Conservation (phyloP, 2,797 vertebrate genomes). For the Meriones psammophilus region DNA sequence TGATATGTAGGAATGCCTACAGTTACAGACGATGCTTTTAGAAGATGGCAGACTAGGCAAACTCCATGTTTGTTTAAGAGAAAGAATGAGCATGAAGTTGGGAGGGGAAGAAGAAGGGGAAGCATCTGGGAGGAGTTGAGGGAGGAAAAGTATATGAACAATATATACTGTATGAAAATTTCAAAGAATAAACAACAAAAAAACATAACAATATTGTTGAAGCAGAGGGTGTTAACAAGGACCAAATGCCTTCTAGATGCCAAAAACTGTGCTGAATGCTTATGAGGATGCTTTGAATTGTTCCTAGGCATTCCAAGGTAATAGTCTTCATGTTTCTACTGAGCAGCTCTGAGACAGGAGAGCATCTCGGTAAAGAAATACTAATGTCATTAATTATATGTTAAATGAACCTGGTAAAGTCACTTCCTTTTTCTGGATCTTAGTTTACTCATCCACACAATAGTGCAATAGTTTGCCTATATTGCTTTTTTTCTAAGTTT, state of each 20-base stretch:
- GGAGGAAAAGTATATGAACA: background rate
- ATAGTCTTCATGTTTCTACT: background rate
- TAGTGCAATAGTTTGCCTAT: background rate
- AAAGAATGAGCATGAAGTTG: background rate
- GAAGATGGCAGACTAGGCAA: background rate
- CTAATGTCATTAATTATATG: background rate
- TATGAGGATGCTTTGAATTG: constrained; percentile 17
- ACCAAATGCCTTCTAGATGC: background rate
- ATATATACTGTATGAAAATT: background rate
- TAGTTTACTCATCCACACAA: constrained; percentile 14
- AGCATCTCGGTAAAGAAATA: constrained; percentile 5
- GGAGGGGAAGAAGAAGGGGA: too few relatives aligned
- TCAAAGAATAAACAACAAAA: background rate
- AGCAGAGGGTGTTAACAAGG: background rate
- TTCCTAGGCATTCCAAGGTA: background rate
- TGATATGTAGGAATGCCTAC: background rate
- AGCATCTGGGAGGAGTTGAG: background rate
- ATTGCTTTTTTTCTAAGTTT: constrained; percentile 22
- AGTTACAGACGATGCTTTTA: constrained; percentile 10
- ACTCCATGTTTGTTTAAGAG: background rate
- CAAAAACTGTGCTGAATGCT: background rate
- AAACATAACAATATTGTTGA: background rate
- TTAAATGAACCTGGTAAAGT: background rate
- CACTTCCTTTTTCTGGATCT: background rate
- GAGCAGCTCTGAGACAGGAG: background rate